Base-by-base conservation (phyloP, 2,113 vertebrate genomes). In the Peromyscus leucopus region DNA sequence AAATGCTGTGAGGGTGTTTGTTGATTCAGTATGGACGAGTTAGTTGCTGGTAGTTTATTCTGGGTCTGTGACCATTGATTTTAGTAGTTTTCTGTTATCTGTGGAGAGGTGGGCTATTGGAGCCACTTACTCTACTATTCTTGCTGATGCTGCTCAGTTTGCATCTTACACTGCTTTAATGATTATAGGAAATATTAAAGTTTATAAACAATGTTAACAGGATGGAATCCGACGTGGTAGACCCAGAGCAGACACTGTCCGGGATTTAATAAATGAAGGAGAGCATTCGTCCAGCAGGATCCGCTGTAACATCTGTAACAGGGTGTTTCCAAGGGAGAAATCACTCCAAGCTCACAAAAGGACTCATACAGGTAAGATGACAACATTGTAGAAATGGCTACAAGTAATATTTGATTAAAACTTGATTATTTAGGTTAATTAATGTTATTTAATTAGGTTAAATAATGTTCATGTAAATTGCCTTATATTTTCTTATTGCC, bases 321-420 rank as follows among this genome's bases (percentile, higher is more conserved):
- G 99, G 26, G 99, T 99, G 46, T 99, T 99, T 94, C 99, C 99
- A 1, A 98, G 99, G 31, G 99, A 99, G 98, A 99, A 99, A 55
- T 99, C 99, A 0, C 98, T 99, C 59, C 99, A 99, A 98, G 99
- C 99, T 28, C 99, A 99, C 97, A 99, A 99, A 97, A 99, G 99
- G 95, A 99, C 99, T 82, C 99, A 99, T 96, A 99, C 99, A 1
- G 99, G 99, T 99, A 97, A 98, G 98, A 36, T 7, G 26, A 79
- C 16, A 75, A 86, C 19, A 59, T 75, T 71, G 46, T 71, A 80
- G 78, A 65, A 42, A 42, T 42, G 42, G 42, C 7, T 48, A 48
- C 46, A 48, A 48, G 61, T 79, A 48, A 91, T 90, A 90, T 31
- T 89, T 78, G 48, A 42, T 11, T 74, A 86, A 96, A 89, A 87